These are phyloP conservation scores for Exocentrus adspersus DNA, from an alignment of 2,888 invertebrate genomes.

Conservation along the genomic window DNA sequence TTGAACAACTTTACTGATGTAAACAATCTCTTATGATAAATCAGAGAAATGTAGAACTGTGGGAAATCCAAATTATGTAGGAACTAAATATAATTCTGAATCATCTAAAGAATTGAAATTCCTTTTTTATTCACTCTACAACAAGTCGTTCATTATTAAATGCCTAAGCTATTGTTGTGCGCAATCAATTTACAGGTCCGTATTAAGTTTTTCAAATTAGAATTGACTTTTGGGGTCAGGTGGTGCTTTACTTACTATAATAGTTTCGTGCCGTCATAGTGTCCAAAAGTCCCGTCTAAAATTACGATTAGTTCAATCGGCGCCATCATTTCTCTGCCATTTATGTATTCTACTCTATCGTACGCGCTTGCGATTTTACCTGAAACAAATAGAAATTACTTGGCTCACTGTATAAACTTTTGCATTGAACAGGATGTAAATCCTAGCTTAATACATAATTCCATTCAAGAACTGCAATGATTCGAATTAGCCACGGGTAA, in stretches of 20 bases:
- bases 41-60: slow-evolving; percentile 13
- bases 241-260: slow-evolving; percentile 63
- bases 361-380: slow-evolving; percentile 45
- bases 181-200: slow-evolving; percentile 9
- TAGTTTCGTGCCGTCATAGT: slow-evolving; percentile 68
- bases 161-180: slow-evolving; percentile 17
- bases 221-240: neutral
- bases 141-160: slow-evolving; percentile 17
- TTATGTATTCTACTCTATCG: slow-evolving; percentile 47
- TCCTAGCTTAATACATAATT: no score
- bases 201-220: neutral
- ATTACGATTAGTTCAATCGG: slow-evolving; percentile 68
- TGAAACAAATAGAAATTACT: slow-evolving; percentile 28
- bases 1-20: no score
- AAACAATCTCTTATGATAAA: neutral
- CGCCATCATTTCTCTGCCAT: slow-evolving; percentile 55
- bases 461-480: neutral
- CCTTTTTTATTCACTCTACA: neutral
- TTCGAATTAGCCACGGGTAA: neutral
- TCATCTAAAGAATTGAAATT: slow-evolving; percentile 24
- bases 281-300: slow-evolving; percentile 69
- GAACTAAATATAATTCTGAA: slow-evolving; percentile 24
- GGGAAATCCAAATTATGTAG: slow-evolving; percentile 21
- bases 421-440: no score
- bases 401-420: no score